Conservation (phyloP, 2,888 invertebrate species). For the Icerya purchasi region DNA sequence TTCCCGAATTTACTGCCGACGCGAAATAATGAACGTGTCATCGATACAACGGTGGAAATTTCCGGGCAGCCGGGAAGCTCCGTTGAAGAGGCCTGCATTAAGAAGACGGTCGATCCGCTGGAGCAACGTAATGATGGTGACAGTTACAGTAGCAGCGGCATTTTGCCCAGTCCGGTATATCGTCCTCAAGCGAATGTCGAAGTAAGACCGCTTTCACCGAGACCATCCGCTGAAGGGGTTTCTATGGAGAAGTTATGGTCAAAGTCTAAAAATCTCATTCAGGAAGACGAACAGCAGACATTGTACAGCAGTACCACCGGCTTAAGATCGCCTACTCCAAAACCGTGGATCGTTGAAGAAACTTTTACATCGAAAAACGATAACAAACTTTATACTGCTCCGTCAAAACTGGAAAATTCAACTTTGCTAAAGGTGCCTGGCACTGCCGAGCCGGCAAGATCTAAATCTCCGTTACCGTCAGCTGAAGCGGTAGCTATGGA, state of each 20-base stretch:
- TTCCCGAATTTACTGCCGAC: constrained; percentile 22
- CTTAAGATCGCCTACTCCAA: constrained; percentile 3
- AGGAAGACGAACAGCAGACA: too few relatives aligned
- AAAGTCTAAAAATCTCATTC: constrained; percentile 1
- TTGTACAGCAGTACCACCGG: constrained; percentile 1
- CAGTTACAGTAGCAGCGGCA: not conserved
- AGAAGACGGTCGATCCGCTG: constrained; percentile 1
- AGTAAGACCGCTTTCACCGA: constrained; percentile 28
- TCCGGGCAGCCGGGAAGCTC: not conserved
- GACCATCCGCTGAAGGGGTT: constrained; percentile 39
- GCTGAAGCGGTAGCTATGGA: constrained; percentile 25
- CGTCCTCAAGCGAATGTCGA: constrained; percentile 24
- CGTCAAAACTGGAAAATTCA: too few relatives aligned
- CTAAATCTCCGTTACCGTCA: constrained; percentile 24
- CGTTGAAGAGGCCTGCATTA: constrained; percentile 2
- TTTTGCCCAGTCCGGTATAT: constrained; percentile 22
- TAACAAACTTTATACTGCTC: too few relatives aligned
- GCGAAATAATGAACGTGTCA: not conserved
- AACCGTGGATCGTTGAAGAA: not conserved
- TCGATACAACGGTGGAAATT: not conserved
- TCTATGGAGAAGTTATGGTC: constrained; percentile 48
- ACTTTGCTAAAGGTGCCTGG: too few relatives aligned
- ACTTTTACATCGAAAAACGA: too few relatives aligned
- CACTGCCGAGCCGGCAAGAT: too few relatives aligned
- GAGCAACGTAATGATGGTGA: not conserved